Percentiles rank a stretch among this genome's conserved stretches.
phyloP scores from a whole-genome alignment of 2,888 invertebrate species.

The Hyalella azteca region DNA sequence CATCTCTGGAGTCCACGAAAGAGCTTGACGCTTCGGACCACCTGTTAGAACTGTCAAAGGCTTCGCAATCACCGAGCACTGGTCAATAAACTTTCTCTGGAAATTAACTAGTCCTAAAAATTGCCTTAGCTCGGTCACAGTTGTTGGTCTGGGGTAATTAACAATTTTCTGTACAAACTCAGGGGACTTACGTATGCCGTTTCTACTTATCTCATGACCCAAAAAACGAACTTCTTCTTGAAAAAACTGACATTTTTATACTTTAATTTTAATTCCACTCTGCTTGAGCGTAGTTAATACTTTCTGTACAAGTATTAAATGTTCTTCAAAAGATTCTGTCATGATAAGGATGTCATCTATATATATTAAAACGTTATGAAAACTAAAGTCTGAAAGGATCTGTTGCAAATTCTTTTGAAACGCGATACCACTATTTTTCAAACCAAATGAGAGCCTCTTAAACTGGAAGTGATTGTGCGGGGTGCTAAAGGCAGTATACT shows the following conservation, averaged over 20 bases:
- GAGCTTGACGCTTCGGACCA: not conserved
- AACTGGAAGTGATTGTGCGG: not conserved
- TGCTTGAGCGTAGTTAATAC: not conserved
- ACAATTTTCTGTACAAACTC: not conserved
- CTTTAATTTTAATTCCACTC: not conserved
- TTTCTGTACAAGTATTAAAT: not conserved
- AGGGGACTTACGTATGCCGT: not conserved
- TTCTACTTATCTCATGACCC: not conserved
- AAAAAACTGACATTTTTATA: not conserved
- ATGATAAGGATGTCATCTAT: not conserved
- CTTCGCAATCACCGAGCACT: not conserved
- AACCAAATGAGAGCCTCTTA: no score
- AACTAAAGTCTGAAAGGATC: not conserved
- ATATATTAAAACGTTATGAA: not conserved
- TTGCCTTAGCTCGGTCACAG: not conserved
- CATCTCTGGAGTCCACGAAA: not conserved
- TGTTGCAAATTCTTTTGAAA: not conserved
- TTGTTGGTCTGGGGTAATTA: conserved; percentile 4
- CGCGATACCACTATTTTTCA: not conserved
- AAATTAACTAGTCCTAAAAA: not conserved
- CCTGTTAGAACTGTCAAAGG: not conserved
- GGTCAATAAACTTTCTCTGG: no score
- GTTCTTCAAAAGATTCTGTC: not conserved
- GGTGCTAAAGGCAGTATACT: not conserved
- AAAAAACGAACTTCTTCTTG: not conserved